Evolutionary conservation across 1,140 invertebrate species (phyloP).

Genomic region (Macrotrachela quadricornifera): DNA sequence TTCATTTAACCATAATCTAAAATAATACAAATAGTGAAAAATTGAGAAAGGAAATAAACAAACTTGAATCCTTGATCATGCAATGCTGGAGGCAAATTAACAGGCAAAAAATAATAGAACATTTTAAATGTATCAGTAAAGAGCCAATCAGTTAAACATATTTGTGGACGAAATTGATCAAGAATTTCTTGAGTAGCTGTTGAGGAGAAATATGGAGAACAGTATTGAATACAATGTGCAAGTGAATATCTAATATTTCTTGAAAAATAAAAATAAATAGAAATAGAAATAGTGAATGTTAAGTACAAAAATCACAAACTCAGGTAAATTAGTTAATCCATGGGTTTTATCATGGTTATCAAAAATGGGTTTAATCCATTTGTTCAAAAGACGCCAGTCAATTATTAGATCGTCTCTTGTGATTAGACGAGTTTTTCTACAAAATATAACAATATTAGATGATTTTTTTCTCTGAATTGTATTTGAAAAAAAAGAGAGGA

Average conservation of each 20-base stretch:
- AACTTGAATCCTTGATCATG: constrained; percentile 5
- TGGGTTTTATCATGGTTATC: constrained; percentile 34
- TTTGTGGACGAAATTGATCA: constrained; percentile 50
- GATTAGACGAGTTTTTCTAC: constrained; percentile 49
- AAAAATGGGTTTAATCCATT: constrained; percentile 36
- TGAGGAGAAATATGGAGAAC: constrained; percentile 43
- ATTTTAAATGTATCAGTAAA: constrained; percentile 40
- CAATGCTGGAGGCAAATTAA: constrained; percentile 40
- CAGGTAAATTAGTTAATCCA: constrained; percentile 37
- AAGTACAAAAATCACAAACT: constrained; percentile 25
- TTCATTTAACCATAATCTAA: constrained; percentile 56
- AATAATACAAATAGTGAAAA: background rate
- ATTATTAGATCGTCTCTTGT: constrained; percentile 54
- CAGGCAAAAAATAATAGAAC: constrained; percentile 53
- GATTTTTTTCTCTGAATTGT: no score
- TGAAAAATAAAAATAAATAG: constrained; percentile 11
- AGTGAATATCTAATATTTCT: background rate
- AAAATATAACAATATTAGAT: constrained; percentile 12
- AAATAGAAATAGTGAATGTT: background rate
- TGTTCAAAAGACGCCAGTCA: constrained; percentile 63
- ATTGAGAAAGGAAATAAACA: background rate
- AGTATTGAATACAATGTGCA: constrained; percentile 14
- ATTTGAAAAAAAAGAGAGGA: background rate
- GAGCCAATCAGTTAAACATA: constrained; percentile 44
- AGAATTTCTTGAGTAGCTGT: constrained; percentile 63